Evolutionary conservation across 2,113 vertebrate species (phyloP).

Genomic region (Crocuta crocuta): DNA sequence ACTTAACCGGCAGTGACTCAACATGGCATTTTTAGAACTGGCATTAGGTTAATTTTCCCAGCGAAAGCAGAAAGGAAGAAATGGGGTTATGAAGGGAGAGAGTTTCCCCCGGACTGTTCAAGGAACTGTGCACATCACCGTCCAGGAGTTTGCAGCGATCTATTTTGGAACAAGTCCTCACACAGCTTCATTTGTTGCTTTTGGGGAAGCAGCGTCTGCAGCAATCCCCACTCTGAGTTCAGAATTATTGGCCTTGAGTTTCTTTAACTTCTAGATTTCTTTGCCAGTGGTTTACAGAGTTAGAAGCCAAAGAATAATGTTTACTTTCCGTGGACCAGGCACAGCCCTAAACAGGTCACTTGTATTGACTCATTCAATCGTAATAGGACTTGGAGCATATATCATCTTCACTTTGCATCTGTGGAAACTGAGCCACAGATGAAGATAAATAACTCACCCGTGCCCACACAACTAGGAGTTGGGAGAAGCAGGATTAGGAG

Average conservation of each 20-base stretch:
- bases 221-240: not conserved
- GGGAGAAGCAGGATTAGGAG: not conserved
- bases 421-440: not conserved
- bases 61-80: not conserved
- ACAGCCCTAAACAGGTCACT: not conserved
- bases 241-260: not conserved
- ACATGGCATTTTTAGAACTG: not conserved
- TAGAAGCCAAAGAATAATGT: not conserved
- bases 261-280: slow-evolving; percentile 15
- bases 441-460: not conserved
- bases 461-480: not conserved
- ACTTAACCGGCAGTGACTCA: not conserved
- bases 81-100: not conserved
- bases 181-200: not conserved
- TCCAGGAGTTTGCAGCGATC: not conserved
- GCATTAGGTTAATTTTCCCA: not conserved
- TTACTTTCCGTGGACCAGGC: not conserved
- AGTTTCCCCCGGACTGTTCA: not conserved
- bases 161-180: not conserved
- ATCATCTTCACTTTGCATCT: not conserved
- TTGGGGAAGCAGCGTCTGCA: not conserved
- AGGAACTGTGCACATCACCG: not conserved
- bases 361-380: not conserved
- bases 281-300: not conserved
- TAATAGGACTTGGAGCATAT: not conserved